phyloP scores from a whole-genome alignment of 2,113 vertebrate genomes.

The Myxocyprinus asiaticus region DNA sequence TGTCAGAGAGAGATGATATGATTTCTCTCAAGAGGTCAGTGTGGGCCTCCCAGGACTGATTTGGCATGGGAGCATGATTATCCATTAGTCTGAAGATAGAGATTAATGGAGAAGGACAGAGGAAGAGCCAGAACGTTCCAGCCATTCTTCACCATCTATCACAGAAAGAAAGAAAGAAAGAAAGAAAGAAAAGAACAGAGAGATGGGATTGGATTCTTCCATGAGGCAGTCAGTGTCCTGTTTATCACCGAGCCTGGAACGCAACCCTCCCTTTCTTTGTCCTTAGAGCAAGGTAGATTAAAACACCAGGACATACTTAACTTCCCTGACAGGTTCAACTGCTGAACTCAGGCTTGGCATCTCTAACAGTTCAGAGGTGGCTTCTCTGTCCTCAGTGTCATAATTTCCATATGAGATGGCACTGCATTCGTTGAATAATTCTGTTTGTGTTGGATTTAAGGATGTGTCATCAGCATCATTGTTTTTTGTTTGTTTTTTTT shows the following conservation, averaged over 20 bases:
- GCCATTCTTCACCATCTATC: conserved; percentile 55
- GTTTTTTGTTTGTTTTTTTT: conserved; percentile 50
- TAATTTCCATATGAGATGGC: conserved; percentile 70
- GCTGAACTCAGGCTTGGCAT: conserved; percentile 64
- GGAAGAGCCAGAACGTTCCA: conserved; percentile 57
- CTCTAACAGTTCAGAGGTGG: conserved; percentile 72
- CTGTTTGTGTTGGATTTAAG: conserved; percentile 76
- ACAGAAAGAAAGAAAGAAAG: conserved; percentile 32
- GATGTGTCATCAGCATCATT: conserved; percentile 72
- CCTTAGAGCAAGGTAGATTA: conserved; percentile 64
- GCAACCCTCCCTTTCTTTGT: conserved; percentile 21
- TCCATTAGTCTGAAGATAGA: conserved; percentile 72
- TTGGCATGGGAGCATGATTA: conserved; percentile 73
- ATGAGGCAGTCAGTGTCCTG: conserved; percentile 27
- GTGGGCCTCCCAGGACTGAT: conserved; percentile 64
- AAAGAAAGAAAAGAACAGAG: conserved; percentile 16
- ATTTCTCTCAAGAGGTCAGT: conserved; percentile 65
- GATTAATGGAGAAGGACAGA: conserved; percentile 70
- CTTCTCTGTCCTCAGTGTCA: conserved; percentile 72
- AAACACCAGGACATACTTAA: conserved; percentile 73
- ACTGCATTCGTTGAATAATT: conserved; percentile 76
- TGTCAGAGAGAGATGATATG: conserved; percentile 72
- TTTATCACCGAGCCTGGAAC: conserved; percentile 43
- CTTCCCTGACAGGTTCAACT: conserved; percentile 72
- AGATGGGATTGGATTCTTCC: conserved; percentile 45